These are phyloP conservation scores for Drosophila equinoxialis DNA, from an alignment of 1,140 invertebrate species.

Conservation along the genomic window DNA sequence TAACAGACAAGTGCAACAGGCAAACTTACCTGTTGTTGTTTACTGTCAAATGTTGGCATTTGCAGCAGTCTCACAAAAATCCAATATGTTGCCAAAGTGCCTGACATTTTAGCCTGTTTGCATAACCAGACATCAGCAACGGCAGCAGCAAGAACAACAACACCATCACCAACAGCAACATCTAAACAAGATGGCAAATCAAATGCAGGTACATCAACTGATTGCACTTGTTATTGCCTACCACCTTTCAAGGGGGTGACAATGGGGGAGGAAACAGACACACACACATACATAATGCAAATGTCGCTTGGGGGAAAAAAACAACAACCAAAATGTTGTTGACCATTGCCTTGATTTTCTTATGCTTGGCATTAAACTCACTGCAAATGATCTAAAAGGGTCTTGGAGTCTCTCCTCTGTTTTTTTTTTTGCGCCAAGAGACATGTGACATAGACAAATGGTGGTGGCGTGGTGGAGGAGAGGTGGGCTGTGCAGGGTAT, in stretches of 20 bases:
- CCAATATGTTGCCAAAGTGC: constrained; percentile 74
- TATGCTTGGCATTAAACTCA: constrained; percentile 22
- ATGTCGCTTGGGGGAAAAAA: constrained; percentile 45
- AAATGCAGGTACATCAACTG: constrained; percentile 72
- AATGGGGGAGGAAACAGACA: not conserved
- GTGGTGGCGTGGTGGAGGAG: not conserved
- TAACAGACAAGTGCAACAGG: constrained; percentile 60
- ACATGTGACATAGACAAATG: not conserved
- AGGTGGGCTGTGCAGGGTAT: not conserved
- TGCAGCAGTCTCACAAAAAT: constrained; percentile 69
- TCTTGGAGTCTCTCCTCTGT: not conserved
- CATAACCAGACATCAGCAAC: constrained; percentile 54
- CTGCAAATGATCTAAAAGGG: constrained; percentile 42
- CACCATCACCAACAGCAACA: constrained; percentile 46
- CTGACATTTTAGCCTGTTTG: constrained; percentile 75
- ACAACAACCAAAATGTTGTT: constrained; percentile 42
- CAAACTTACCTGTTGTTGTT: constrained; percentile 44
- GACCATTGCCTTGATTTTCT: constrained; percentile 21
- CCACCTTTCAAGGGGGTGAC: constrained; percentile 33
- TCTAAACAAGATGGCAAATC: constrained; percentile 60
- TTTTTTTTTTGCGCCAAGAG: not conserved
- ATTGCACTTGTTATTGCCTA: constrained; percentile 68
- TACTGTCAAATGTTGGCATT: constrained; percentile 76
- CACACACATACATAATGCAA: constrained; percentile 49
- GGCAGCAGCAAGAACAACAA: constrained; percentile 39